phyloP scores from a whole-genome alignment of 2,888 invertebrate genomes.

The Lymantria dispar region DNA sequence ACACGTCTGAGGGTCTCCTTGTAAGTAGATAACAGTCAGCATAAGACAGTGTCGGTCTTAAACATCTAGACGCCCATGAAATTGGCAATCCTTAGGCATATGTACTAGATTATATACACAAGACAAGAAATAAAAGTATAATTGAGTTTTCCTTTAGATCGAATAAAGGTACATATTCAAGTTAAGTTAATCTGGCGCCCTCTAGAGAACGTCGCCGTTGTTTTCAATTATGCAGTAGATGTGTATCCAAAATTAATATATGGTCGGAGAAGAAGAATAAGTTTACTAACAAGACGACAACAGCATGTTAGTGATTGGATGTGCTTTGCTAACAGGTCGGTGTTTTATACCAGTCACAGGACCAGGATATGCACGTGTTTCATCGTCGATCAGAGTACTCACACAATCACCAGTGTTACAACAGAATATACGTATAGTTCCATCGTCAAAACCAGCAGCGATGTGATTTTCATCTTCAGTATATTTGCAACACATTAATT shows the following conservation, averaged over 20 bases:
- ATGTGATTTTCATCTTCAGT: conserved; percentile 83
- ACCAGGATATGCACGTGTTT: conserved; percentile 77
- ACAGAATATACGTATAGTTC: conserved; percentile 80
- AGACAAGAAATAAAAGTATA: too few relatives aligned
- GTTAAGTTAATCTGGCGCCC: too few relatives aligned
- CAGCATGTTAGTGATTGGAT: conserved; percentile 82
- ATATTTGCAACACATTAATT: conserved; percentile 83
- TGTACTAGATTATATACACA: too few relatives aligned
- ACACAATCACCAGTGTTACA: conserved; percentile 70
- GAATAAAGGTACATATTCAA: too few relatives aligned
- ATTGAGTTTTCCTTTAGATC: too few relatives aligned
- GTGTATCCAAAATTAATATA: too few relatives aligned
- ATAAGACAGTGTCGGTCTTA: too few relatives aligned
- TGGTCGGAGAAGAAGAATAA: neutral
- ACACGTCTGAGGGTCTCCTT: too few relatives aligned
- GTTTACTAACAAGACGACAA: conserved; percentile 81
- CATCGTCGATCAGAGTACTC: conserved; percentile 77
- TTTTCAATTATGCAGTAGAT: too few relatives aligned
- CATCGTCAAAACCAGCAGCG: conserved; percentile 84
- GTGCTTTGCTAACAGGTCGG: conserved; percentile 80
- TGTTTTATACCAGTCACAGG: conserved; percentile 84
- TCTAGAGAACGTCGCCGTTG: too few relatives aligned
- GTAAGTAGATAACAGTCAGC: too few relatives aligned
- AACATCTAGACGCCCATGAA: neutral
- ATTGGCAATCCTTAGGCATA: neutral